A percentile compares a stretch with the other conserved stretches of the same genome.
Conservation (phyloP, 2,888 invertebrate species). For the Elmis aenea region DNA sequence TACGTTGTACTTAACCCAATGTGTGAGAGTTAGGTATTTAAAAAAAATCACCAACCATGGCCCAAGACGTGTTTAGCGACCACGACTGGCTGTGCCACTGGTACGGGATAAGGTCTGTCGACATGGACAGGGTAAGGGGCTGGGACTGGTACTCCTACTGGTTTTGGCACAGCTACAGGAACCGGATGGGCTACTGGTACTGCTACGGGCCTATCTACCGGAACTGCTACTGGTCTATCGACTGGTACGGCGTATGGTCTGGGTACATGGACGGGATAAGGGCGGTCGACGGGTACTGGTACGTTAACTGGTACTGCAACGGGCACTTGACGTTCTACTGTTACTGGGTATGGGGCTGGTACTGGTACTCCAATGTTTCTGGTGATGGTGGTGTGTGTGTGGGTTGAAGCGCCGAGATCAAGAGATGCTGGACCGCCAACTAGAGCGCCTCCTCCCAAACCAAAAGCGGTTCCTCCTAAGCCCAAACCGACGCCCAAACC, state of each 20-base stretch:
- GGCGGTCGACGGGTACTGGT: constrained; percentile 52
- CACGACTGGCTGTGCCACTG: constrained; percentile 53
- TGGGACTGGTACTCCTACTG: constrained; percentile 47
- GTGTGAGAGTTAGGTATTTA: no score
- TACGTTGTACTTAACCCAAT: no score
- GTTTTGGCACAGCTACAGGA: constrained; percentile 42
- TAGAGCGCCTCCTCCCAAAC: constrained; percentile 13
- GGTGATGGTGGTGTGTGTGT: constrained; percentile 46
- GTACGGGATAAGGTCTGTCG: constrained; percentile 51
- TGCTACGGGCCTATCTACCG: constrained; percentile 45
- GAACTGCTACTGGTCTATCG: constrained; percentile 49
- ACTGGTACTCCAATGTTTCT: constrained; percentile 49
- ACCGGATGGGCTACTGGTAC: constrained; percentile 43
- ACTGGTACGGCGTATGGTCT: constrained; percentile 54
- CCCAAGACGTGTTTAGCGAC: constrained; percentile 34
- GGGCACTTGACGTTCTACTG: constrained; percentile 43
- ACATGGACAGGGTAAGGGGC: constrained; percentile 48
- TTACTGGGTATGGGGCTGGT: constrained; percentile 50
- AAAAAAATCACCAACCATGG: constrained; percentile 8
- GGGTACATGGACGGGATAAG: constrained; percentile 39
- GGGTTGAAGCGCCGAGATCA: constrained; percentile 30
- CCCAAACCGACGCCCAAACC: constrained; percentile 19
- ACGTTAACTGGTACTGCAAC: constrained; percentile 44
- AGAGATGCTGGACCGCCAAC: constrained; percentile 20
- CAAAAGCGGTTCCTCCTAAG: constrained; percentile 25